Evolutionary conservation across 2,888 invertebrate species (phyloP), one percentile per base, ranked within the genome.

Genomic region (Leptinotarsa tumamoca): DNA sequence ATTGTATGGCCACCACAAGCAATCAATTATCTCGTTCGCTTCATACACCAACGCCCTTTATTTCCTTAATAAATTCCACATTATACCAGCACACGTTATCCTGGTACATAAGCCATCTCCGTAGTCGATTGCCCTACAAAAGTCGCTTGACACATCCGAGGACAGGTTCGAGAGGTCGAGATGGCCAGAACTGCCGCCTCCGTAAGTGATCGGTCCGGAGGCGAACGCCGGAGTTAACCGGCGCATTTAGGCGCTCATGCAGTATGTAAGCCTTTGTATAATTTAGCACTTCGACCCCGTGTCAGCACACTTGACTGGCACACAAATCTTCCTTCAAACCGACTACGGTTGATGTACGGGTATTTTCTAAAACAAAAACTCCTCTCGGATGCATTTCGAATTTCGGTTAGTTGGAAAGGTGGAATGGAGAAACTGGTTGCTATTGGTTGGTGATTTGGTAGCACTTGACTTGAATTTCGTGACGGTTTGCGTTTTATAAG

Each of bases 301-400:
- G 87, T 87, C 87, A 87, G 86, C 87, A 86, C 87, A 87, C 87
- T 87, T 88, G 87, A 88, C 87, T 87, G 87, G 86, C 87, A 87
- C 87, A 88, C 88, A 88, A 87, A 87, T 88, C 87, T 87, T 87
- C 86, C 85, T 81, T 79, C 79, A 70, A 78, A 78, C 79, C 78
- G 75, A 79, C 78, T 76, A 75, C 54, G 72, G 68, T 50, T 72
- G 75, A 72, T 58, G 63, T 63, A 63, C 63, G 43, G 2, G 63
- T 33, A 33, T 2, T 63, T 63, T 63, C 33, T 33, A 33, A 63
- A 63, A 63, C 63, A 63, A 63, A 63, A 63, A 63, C 63, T n/a
- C 7, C 63, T 43, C n/a, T 33, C 33, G 15, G 63, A 33, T 63
- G 63, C 10, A 63, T 33, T 43, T 17, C 27, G n/a, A n/a, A 3